Percentiles rank a stretch among this genome's conserved stretches.
Conservation (phyloP, 2,888 invertebrate genomes). For the Noctua janthe region DNA sequence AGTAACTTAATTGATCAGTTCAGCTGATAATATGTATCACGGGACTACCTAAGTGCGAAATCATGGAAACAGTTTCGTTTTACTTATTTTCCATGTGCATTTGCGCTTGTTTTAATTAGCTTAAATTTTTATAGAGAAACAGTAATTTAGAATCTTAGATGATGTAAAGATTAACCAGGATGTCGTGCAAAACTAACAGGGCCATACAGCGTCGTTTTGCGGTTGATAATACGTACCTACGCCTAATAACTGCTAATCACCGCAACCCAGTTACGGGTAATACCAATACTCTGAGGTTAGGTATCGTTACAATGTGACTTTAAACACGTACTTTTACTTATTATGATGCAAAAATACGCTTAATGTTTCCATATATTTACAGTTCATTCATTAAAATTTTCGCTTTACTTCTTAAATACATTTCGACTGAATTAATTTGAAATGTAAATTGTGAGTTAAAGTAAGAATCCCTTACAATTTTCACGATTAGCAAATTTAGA, state of each 20-base stretch:
- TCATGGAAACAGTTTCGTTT: background rate
- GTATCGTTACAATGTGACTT: background rate
- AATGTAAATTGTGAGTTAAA: background rate
- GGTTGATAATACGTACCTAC: slow-evolving; percentile 10
- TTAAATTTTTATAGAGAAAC: background rate
- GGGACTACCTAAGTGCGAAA: background rate
- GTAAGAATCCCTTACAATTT: too few relatives aligned
- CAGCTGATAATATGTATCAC: background rate
- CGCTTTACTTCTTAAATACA: background rate
- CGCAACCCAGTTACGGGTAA: slow-evolving; percentile 11
- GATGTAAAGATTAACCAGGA: background rate
- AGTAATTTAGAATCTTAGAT: background rate
- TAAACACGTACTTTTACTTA: background rate
- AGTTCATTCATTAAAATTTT: background rate
- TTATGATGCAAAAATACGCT: background rate
- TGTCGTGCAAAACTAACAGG: background rate
- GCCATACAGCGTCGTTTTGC: slow-evolving; percentile 1
- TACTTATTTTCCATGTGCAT: background rate
- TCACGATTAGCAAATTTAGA: too few relatives aligned
- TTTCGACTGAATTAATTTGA: background rate
- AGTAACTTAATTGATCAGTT: too few relatives aligned
- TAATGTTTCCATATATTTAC: background rate
- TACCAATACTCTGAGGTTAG: slow-evolving; percentile 15
- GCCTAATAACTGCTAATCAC: slow-evolving; percentile 5
- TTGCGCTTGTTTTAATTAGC: background rate